phyloP scores from a whole-genome alignment of 2,113 vertebrate species.

The Oncorhynchus nerka region DNA sequence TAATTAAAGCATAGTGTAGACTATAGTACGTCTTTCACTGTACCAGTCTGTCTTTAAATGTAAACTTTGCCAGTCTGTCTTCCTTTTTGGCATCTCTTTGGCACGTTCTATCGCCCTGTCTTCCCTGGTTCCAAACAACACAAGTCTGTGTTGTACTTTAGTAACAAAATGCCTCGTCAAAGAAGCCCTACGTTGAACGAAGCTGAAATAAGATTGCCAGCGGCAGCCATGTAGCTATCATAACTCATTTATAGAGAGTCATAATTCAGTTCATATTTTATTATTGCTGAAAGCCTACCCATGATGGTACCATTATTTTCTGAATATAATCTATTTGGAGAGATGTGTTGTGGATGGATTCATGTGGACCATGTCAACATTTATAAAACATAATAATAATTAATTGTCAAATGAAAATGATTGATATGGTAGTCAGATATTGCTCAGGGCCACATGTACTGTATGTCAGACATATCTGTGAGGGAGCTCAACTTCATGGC shows the following conservation, averaged over 20 bases:
- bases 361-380: background rate
- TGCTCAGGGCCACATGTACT: background rate
- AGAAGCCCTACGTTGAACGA: slow-evolving; percentile 40
- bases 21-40: background rate
- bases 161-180: slow-evolving; percentile 16
- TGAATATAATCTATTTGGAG: background rate
- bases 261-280: background rate
- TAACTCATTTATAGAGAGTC: slow-evolving; percentile 6
- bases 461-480: background rate
- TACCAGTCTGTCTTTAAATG: background rate
- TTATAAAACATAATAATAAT: background rate
- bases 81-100: background rate
- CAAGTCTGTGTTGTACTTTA: background rate
- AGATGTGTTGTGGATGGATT: background rate
- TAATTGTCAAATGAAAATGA: background rate
- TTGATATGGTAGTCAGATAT: background rate
- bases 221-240: slow-evolving; percentile 1
- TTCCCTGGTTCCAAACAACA: slow-evolving; percentile 37
- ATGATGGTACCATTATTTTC: background rate
- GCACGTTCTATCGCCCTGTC: slow-evolving; percentile 38
- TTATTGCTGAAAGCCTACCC: background rate
- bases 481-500: background rate
- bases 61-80: background rate
- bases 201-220: slow-evolving; percentile 7
- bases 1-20: background rate